A percentile compares a stretch with the other conserved stretches of the same genome.
Conservation (phyloP, 2,797 vertebrate species). For the Zonotrichia albicollis region DNA sequence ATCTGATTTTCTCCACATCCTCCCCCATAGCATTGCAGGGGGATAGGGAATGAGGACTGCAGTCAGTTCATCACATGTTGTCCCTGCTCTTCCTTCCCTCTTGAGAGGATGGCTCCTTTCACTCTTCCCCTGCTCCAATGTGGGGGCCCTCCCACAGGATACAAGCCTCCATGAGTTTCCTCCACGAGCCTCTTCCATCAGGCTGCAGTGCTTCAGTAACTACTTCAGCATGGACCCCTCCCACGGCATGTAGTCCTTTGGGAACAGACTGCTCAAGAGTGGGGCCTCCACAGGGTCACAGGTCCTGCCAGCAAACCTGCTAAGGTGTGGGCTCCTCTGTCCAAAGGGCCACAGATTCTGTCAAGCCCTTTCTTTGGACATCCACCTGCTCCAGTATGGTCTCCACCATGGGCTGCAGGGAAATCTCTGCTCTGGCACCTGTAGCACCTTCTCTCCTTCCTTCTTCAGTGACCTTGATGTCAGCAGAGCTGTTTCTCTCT, state of each 20-base stretch:
- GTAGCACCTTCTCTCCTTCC: background rate
- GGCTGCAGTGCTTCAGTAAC: background rate
- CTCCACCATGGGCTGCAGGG: accelerated
- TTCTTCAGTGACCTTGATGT: background rate
- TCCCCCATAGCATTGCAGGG: background rate
- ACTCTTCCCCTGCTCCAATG: background rate
- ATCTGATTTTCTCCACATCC: background rate
- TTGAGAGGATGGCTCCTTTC: background rate
- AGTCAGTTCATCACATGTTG: background rate
- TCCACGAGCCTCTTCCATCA: background rate
- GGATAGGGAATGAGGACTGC: background rate
- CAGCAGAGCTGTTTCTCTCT: background rate
- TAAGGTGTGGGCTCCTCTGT: background rate
- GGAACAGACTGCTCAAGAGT: background rate
- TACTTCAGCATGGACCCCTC: accelerated
- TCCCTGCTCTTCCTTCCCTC: background rate
- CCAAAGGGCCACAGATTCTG: background rate
- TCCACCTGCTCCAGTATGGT: background rate
- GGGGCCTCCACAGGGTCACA: too few relatives aligned
- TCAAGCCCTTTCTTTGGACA: background rate
- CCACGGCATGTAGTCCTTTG: too few relatives aligned
- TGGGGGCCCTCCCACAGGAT: accelerated
- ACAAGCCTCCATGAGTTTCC: background rate
- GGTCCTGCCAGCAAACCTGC: background rate
- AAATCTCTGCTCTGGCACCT: background rate